phyloP scores from a whole-genome alignment of 2,113 vertebrate genomes.

The Orycteropus afer region DNA sequence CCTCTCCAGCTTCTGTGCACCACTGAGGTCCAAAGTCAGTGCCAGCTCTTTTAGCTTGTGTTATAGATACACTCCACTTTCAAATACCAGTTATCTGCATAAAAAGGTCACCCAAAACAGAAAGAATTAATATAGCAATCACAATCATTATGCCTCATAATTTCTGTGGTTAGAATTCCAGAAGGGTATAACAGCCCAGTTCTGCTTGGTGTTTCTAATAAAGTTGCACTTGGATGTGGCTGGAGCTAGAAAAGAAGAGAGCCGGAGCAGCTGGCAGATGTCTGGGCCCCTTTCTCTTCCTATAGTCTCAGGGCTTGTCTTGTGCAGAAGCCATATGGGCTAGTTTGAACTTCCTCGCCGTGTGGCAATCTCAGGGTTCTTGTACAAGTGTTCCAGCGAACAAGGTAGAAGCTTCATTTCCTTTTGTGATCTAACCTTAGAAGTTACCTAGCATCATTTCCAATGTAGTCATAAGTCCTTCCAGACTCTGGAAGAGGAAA shows the following conservation, averaged over 20 bases:
- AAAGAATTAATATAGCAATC: background rate
- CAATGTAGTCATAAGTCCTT: background rate
- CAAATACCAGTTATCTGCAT: background rate
- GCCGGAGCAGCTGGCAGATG: rapidly evolving
- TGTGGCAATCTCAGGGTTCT: background rate
- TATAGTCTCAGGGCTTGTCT: background rate
- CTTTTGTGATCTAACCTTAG: background rate
- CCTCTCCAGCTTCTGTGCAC: background rate
- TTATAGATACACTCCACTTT: background rate
- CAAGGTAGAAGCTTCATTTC: background rate
- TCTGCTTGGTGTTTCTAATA: background rate
- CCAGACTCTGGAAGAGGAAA: background rate
- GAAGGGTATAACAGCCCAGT: rapidly evolving
- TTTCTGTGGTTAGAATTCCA: background rate
- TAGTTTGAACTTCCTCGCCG: background rate
- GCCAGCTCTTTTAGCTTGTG: background rate
- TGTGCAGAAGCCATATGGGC: background rate
- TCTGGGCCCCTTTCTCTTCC: background rate
- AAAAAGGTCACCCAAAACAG: background rate
- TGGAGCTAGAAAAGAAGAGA: background rate
- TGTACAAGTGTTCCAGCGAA: background rate
- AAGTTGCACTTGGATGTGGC: background rate
- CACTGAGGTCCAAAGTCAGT: background rate
- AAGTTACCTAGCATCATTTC: background rate
- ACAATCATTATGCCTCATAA: background rate